phyloP scores from a whole-genome alignment of 2,888 invertebrate species.

The Saturnia pavonia region DNA sequence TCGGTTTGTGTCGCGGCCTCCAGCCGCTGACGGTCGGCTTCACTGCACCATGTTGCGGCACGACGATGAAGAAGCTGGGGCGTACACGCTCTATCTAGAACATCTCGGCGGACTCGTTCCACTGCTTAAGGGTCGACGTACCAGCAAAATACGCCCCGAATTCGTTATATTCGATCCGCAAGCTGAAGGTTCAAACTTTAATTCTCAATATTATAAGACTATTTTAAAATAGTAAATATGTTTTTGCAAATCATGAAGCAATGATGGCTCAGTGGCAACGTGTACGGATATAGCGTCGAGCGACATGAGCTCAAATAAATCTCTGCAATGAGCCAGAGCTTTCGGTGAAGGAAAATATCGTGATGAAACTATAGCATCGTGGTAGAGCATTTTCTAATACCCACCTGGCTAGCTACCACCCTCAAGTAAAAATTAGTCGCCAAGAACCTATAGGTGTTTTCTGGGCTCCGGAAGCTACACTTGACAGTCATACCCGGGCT shows the following conservation, averaged over 20 bases:
- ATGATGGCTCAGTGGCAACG: no score
- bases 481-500: no score
- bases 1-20: conserved; percentile 96
- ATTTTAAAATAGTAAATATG: neutral
- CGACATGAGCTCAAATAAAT: no score
- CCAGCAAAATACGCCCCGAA: conserved; percentile 98
- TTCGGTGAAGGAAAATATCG: no score
- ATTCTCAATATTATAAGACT: conserved; percentile 26
- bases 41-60: conserved; percentile 99
- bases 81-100: conserved; percentile 95
- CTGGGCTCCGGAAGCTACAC: no score
- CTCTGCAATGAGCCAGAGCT: no score
- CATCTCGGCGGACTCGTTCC: conserved; percentile 98
- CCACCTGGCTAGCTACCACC: no score
- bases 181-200: conserved; percentile 84
- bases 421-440: no score
- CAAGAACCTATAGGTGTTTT: no score
- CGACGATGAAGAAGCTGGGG: conserved; percentile 90
- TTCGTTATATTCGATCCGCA: conserved; percentile 98
- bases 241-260: neutral
- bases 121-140: conserved; percentile 95
- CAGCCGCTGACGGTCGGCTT: conserved; percentile 86
- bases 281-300: no score
- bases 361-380: no score
- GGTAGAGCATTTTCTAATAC: no score